Percentiles rank a stretch among this genome's conserved stretches.
Evolutionary conservation across 2,797 vertebrate species (phyloP).

Genomic region (Picus viridis): DNA sequence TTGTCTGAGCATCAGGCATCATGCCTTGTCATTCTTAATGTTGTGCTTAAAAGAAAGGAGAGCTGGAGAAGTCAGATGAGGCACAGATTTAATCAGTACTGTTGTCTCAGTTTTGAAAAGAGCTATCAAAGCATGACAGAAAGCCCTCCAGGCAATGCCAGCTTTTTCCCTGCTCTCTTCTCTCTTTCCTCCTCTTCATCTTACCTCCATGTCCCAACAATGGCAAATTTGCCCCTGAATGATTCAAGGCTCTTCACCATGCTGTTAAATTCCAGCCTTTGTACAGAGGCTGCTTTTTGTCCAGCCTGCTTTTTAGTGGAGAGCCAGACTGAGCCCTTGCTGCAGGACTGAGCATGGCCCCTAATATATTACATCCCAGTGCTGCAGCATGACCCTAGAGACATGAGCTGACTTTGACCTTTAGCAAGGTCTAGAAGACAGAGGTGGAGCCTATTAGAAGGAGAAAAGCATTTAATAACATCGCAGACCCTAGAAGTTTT

Average conservation of each 20-base stretch:
- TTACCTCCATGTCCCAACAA: background rate
- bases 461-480: background rate
- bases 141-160: background rate
- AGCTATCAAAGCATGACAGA: background rate
- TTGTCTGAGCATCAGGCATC: background rate
- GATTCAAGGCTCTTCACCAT: background rate
- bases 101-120: slow-evolving; percentile 25
- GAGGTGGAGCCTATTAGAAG: background rate
- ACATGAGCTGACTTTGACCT: background rate
- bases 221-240: background rate
- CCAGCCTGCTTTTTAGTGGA: background rate
- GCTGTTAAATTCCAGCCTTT: background rate
- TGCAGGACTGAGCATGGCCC: background rate
- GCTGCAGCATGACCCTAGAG: background rate
- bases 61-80: background rate
- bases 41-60: slow-evolving; percentile 1
- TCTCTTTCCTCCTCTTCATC: background rate
- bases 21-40: background rate
- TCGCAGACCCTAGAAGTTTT: background rate
- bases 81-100: slow-evolving; percentile 1
- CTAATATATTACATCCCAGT: background rate
- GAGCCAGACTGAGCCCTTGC: background rate
- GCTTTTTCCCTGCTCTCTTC: background rate
- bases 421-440: background rate
- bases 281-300: background rate